Conservation (phyloP, 2,113 vertebrate genomes). For the Ginglymostoma cirratum region DNA sequence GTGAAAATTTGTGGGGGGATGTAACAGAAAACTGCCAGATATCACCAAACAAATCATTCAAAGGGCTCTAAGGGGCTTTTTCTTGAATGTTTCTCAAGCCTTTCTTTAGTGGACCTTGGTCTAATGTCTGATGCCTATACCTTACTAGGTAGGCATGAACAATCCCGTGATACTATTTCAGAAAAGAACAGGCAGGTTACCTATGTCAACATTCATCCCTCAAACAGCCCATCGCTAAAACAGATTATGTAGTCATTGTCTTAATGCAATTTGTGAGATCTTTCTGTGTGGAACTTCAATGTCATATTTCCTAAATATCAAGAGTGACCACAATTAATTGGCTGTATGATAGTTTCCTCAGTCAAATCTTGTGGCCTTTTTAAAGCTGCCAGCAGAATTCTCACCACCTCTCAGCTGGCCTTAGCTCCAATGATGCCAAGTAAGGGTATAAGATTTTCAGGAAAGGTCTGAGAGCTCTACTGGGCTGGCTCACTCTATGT, state of each 20-base stretch:
- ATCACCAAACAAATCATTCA: neutral
- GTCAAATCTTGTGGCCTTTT: neutral
- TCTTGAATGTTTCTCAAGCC: neutral
- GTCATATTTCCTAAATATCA: neutral
- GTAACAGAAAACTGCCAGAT: neutral
- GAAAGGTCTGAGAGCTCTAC: neutral
- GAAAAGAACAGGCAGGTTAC: neutral
- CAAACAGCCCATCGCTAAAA: neutral
- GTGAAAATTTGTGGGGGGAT: neutral
- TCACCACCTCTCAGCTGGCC: neutral
- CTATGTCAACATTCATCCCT: neutral
- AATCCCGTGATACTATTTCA: neutral
- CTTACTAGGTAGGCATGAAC: neutral
- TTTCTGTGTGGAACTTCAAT: neutral
- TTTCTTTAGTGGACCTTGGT: neutral
- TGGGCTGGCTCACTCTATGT: neutral
- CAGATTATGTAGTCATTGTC: neutral
- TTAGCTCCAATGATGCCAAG: neutral
- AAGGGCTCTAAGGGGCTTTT: neutral
- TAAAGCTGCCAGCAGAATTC: neutral
- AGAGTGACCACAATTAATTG: neutral
- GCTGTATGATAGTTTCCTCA: neutral
- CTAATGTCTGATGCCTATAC: neutral
- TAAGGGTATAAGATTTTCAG: neutral
- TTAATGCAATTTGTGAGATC: neutral